Percentiles rank a stretch among this genome's conserved stretches.
Evolutionary conservation across 2,797 vertebrate species (phyloP).

Genomic region (Pipistrellus pipistrellus): DNA sequence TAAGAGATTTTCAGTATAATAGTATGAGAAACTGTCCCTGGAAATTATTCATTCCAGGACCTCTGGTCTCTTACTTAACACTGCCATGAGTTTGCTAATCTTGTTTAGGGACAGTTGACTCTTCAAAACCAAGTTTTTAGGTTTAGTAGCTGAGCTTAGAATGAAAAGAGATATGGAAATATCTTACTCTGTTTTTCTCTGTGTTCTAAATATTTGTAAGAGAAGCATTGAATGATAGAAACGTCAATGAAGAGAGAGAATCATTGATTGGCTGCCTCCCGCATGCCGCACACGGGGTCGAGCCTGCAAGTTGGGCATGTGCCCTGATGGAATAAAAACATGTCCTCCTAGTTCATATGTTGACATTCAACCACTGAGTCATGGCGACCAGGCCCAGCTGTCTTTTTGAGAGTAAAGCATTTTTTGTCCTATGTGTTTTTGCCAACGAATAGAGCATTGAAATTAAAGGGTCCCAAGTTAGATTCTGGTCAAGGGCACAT

Average conservation of each 20-base stretch:
- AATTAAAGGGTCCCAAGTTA: too few species aligned
- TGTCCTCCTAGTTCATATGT: too few species aligned
- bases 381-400: too few species aligned
- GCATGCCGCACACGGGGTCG: too few species aligned
- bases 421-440: not conserved
- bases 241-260: too few species aligned
- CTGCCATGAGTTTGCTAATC: not conserved
- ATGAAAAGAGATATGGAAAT: constrained; percentile 38
- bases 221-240: not conserved
- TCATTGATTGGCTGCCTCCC: too few species aligned
- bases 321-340: too few species aligned
- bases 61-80: not conserved
- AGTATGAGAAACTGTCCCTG: not conserved
- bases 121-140: constrained; percentile 7
- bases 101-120: constrained; percentile 25
- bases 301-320: too few species aligned
- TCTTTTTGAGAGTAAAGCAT: not conserved
- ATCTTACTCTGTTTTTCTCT: constrained; percentile 49
- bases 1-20: not conserved
- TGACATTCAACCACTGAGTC: too few species aligned
- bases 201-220: constrained; percentile 16
- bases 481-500: too few species aligned
- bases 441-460: too few species aligned
- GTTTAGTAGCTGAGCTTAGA: not conserved
- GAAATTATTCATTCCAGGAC: not conserved